Evolutionary conservation across 2,113 vertebrate species (phyloP).

Genomic region (Petaurus breviceps): DNA sequence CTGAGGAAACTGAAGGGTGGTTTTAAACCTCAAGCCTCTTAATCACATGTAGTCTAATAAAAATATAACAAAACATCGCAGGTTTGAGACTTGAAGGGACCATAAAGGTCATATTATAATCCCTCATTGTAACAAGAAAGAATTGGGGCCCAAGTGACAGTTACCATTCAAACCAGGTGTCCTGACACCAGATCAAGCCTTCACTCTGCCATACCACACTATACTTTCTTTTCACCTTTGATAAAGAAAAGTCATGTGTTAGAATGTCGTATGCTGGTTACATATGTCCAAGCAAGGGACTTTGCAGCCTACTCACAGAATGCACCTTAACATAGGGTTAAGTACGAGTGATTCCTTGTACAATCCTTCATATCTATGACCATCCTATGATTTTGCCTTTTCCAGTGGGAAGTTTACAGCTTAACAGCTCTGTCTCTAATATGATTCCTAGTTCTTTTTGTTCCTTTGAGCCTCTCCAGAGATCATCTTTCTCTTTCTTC

Average conservation of each 20-base stretch:
- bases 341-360: slow-evolving; percentile 31
- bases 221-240: not conserved
- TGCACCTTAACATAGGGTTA: not conserved
- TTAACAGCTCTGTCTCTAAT: not conserved
- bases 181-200: not conserved
- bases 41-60: slow-evolving; percentile 29
- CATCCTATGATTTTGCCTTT: not conserved
- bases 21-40: slow-evolving; percentile 11
- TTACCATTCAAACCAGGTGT: not conserved
- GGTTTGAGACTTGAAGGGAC: not conserved
- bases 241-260: not conserved
- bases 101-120: not conserved
- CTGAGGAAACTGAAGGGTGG: not conserved
- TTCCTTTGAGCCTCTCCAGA: not conserved
- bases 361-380: not conserved
- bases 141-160: not conserved
- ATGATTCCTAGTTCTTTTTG: not conserved
- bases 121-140: not conserved
- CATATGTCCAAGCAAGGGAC: not conserved
- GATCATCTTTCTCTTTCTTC: not conserved
- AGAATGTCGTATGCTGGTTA: not conserved
- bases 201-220: not conserved
- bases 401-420: not conserved
- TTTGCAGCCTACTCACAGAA: slow-evolving; percentile 19
- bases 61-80: not conserved